Percentiles rank a stretch among this genome's conserved stretches.
Evolutionary conservation across 2,888 invertebrate species (phyloP).

Genomic region (Sesia bembeciformis): DNA sequence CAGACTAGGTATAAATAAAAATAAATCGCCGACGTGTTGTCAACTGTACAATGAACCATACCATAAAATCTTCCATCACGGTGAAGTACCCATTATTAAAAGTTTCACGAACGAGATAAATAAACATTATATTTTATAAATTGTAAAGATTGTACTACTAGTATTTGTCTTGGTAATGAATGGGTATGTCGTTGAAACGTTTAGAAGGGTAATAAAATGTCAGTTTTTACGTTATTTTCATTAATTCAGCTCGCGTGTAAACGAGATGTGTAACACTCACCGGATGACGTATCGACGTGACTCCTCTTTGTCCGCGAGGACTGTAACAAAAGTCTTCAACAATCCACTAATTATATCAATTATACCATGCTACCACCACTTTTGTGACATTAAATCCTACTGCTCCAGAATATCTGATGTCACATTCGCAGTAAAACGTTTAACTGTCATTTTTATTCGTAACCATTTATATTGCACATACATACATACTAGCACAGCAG

Average conservation of each 20-base stretch:
- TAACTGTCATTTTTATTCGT: slow-evolving; percentile 1
- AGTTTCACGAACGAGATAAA: too few species aligned
- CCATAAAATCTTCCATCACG: too few species aligned
- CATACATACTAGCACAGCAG: too few species aligned
- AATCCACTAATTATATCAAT: slow-evolving; percentile 47
- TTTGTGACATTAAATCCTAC: slow-evolving; percentile 37
- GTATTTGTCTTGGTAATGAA: too few species aligned
- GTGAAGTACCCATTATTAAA: too few species aligned
- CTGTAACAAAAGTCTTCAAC: slow-evolving; percentile 22
- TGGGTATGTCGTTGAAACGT: too few species aligned
- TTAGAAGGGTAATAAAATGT: too few species aligned
- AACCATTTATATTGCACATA: background rate
- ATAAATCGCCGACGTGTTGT: too few species aligned
- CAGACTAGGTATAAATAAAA: too few species aligned
- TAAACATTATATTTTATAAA: too few species aligned
- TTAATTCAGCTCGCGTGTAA: slow-evolving; percentile 38
- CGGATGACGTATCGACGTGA: slow-evolving; percentile 28
- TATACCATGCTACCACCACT: slow-evolving; percentile 33
- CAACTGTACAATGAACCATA: too few species aligned
- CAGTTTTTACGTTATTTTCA: slow-evolving; percentile 14
- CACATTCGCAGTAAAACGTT: slow-evolving; percentile 18
- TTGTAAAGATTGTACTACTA: too few species aligned
- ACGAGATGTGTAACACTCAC: slow-evolving; percentile 28
- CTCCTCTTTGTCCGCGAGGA: slow-evolving; percentile 15
- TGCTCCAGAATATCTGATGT: slow-evolving; percentile 36